Evolutionary conservation across 1,140 invertebrate species (phyloP), one percentile per base, ranked within the genome.

Genomic region (Manduca sexta): DNA sequence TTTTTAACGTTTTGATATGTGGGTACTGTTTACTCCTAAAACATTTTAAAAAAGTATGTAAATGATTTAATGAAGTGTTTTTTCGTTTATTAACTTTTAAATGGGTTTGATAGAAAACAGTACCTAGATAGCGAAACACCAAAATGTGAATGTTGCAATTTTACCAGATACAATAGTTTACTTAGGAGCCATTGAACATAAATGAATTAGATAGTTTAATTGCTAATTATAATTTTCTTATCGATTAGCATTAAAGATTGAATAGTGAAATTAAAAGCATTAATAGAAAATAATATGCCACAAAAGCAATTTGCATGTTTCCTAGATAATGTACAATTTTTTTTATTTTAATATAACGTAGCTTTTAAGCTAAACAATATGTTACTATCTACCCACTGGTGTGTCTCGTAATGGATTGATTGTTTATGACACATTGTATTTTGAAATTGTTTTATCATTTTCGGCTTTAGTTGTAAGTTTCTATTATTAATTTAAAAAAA

Each of bases 401-500:
- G 5, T 8, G 44, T 49, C 40, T 10, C 35, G 17, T 41, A 30
- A 49, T 46, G n/a, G n/a, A 26, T 11, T n/a, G 17, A 40, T 18
- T 47, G 18, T 39, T 29, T 35, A 10, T 17, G 16, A 44, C 33
- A 44, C 29, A 29, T 26, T 42, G n/a, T n/a, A 34, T 45, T 45
- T 45, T 45, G 31, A 34, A 45, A 45, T n/a, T 45, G 3, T 31
- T 17, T 17, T 18, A 40, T 14, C 1, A 17, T 17, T 14, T 40
- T 52, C 62, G 53, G 55, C 58, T 71, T 67, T 76, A 77, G 54
- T 69, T 64, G 29, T 77, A 76, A 67, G 53, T 72, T 63, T 17
- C 10, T 74, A 74, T 54, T 80, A 72, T 74, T 73, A 74, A 73
- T 81, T 74, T 76, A 74, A 73, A 21, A 73, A 58, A 76, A 79